Evolutionary conservation across 2,113 vertebrate species (phyloP), one percentile per base, ranked within the genome.

Genomic region (Chamaetylas fuelleborni): DNA sequence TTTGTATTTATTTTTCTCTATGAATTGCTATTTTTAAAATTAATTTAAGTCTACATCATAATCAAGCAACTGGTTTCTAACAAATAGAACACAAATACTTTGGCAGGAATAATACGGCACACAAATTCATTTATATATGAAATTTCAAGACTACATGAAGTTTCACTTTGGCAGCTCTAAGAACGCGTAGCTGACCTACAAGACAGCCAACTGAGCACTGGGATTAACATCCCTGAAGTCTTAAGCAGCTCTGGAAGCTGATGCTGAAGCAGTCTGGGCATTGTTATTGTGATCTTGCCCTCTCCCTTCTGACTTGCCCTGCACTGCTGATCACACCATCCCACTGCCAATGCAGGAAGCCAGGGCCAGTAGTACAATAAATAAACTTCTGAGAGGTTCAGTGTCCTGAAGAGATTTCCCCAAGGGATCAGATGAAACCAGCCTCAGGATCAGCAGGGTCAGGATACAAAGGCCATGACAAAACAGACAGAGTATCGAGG

Each of bases 291-390:
- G 40, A 54, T 14, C 34, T 9, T 62, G 7, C 14, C 48, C 61
- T 47, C 57, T 51, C 43, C 53, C n/a, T 88, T 82, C 26, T 19
- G 48, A 31, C 36, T 17, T 57, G 67, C 19, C 48, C 66, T 57
- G 36, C 40, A 15, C 13, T 34, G 23, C 45, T 40, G 6, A 64
- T 33, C 15, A 11, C n/a, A 29, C 2, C 0, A 8, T 13, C 34
- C 19, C 51, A 48, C 11, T 47, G 22, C 24, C 19, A 57, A 1
- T 19, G 66, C 45, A 69, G 47, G 38, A 72, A 73, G 40, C 11
- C 28, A 72, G 19, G 18, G 50, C 2, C 14, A 60, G 18, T 1
- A 58, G 31, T 2, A 60, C 6, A 38, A 47, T 33, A 19, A 50
- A 48, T 2, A 14, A 33, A 61, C 3, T 29, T 33, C 10, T 6